Conservation (phyloP, 35 echinoderm and acorn worm species). For the Diadema setosum region DNA sequence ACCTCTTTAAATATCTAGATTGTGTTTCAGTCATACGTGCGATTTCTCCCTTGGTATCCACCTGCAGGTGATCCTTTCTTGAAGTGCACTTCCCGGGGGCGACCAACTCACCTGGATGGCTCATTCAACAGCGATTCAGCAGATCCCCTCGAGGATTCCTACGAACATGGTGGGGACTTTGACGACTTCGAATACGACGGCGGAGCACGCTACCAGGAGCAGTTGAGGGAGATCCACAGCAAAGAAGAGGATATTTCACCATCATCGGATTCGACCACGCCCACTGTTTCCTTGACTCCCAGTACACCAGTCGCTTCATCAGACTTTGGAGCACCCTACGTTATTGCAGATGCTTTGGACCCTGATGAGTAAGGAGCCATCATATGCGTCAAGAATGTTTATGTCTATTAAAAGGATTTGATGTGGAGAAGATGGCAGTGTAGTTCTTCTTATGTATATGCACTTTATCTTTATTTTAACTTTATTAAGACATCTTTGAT, state of each 20-base stretch:
- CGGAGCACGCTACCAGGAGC: not conserved
- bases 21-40: too few relatives aligned
- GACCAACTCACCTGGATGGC: not conserved
- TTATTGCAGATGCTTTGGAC: not conserved
- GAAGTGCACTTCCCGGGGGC: not conserved
- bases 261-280: not conserved
- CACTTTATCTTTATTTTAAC: too few relatives aligned
- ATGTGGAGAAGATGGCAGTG: too few relatives aligned
- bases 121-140: conserved; percentile 28
- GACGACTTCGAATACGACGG: conserved; percentile 18
- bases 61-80: conserved; percentile 20
- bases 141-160: conserved; percentile 1
- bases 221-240: not conserved
- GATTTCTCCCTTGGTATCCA: too few relatives aligned
- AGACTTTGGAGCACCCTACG: not conserved
- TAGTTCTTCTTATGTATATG: too few relatives aligned
- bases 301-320: not conserved
- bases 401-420: too few relatives aligned
- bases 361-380: conserved; percentile 36
- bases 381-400: too few relatives aligned
- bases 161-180: not conserved
- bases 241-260: not conserved
- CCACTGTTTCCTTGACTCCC: not conserved
- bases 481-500: too few relatives aligned
- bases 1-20: too few relatives aligned